These are phyloP conservation scores for Drosophila suboccidentalis DNA, from an alignment of 2,888 invertebrate genomes.

Conservation along the genomic window DNA sequence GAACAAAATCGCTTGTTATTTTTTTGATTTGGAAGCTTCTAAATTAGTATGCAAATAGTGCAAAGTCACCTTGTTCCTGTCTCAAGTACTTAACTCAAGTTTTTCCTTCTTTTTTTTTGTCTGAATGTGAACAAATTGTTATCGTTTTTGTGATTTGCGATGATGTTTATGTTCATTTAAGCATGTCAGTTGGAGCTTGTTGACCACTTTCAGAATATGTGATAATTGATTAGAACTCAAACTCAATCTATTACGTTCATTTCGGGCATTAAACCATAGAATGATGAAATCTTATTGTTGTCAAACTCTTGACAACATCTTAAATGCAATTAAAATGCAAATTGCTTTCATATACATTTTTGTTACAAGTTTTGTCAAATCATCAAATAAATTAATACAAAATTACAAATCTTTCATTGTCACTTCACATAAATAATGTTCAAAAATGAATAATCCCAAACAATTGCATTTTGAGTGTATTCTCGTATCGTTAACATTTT, in stretches of 20 bases:
- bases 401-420: slow-evolving; percentile 34
- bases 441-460: slow-evolving; percentile 3
- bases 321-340: slow-evolving; percentile 29
- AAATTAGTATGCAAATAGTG: slow-evolving; percentile 38
- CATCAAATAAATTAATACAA: slow-evolving; percentile 31
- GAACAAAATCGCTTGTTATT: slow-evolving; percentile 3
- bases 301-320: neutral
- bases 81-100: slow-evolving; percentile 1
- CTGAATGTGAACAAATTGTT: slow-evolving; percentile 11
- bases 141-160: slow-evolving; percentile 5
- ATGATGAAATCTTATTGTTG: slow-evolving; percentile 15
- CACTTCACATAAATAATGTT: slow-evolving; percentile 24
- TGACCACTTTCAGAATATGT: neutral
- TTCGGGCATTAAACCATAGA: neutral
- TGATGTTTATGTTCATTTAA: slow-evolving; percentile 1
- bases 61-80: slow-evolving; percentile 36
- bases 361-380: slow-evolving; percentile 33
- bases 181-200: slow-evolving; percentile 1
- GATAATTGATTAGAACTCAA: slow-evolving; percentile 28
- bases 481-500: neutral
- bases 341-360: slow-evolving; percentile 11
- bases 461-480: slow-evolving; percentile 1
- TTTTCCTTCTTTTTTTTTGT: slow-evolving; percentile 2
- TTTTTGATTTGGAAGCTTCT: slow-evolving; percentile 21
- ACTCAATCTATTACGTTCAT: neutral